Percentiles rank a stretch among this genome's conserved stretches.
Evolutionary conservation across 2,113 vertebrate genomes (phyloP).

Genomic region (Canis aureus): DNA sequence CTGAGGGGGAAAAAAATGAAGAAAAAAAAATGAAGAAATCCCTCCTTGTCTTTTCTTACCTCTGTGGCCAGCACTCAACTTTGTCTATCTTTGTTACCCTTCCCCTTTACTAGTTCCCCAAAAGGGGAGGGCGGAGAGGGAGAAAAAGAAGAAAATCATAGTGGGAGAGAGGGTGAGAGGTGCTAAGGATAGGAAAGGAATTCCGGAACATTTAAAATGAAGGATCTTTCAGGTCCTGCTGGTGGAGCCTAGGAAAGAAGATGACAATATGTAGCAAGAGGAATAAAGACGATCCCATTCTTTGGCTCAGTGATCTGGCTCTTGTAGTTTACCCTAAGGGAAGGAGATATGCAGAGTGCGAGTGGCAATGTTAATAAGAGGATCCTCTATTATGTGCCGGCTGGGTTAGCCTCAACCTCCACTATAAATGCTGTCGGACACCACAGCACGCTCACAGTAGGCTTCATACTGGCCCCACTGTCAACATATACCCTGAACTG

Average conservation of each 20-base stretch:
- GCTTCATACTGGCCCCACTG: accelerated
- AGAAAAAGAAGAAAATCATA: neutral
- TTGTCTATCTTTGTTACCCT: neutral
- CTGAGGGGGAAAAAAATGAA: neutral
- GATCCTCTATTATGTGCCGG: neutral
- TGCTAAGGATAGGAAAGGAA: neutral
- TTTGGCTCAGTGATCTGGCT: neutral
- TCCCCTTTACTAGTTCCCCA: neutral
- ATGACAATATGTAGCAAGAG: neutral
- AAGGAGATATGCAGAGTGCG: neutral
- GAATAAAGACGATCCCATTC: neutral
- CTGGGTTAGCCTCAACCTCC: neutral
- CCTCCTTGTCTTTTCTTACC: slow-evolving; percentile 47
- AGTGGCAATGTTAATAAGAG: neutral
- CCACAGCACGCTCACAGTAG: neutral
- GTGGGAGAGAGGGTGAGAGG: neutral
- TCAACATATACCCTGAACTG: neutral
- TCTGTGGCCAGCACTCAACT: slow-evolving; percentile 16
- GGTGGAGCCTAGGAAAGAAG: neutral
- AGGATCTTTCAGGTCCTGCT: neutral
- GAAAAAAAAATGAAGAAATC: slow-evolving; percentile 44
- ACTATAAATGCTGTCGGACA: neutral
- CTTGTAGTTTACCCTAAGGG: neutral
- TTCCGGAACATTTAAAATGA: neutral
- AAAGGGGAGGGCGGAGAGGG: neutral